Evolutionary conservation across 2,797 vertebrate genomes (phyloP).

Genomic region (Neosilurus hyrtlii): DNA sequence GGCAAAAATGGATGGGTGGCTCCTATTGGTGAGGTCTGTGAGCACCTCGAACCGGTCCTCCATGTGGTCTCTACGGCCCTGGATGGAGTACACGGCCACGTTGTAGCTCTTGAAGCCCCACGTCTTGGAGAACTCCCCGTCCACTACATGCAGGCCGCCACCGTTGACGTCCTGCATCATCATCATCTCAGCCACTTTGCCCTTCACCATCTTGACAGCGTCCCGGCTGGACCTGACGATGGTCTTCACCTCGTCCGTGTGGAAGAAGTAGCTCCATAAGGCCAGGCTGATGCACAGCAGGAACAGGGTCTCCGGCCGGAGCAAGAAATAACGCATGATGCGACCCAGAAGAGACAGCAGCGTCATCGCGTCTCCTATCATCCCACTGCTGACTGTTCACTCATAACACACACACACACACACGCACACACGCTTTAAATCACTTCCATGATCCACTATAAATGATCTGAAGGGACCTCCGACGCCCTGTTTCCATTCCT

Average conservation of each 20-base stretch:
- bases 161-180: conserved; percentile 92
- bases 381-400: conserved; percentile 59
- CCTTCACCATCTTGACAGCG: conserved; percentile 99
- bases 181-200: conserved; percentile 99
- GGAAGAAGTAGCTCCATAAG: conserved; percentile 99
- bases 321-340: conserved; percentile 99
- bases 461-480: not conserved
- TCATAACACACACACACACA: conserved; percentile 67
- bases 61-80: conserved; percentile 98
- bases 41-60: conserved; percentile 97
- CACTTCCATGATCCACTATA: not conserved
- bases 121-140: conserved; percentile 96
- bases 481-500: not conserved
- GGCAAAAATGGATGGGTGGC: conserved; percentile 94
- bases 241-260: conserved; percentile 98
- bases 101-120: conserved; percentile 97
- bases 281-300: conserved; percentile 97
- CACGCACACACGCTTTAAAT: conserved; percentile 13
- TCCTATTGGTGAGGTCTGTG: conserved; percentile 91
- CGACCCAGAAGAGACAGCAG: conserved; percentile 97
- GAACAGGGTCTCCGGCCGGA: conserved; percentile 97
- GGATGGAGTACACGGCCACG: conserved; percentile 97
- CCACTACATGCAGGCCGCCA: conserved; percentile 88
- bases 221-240: conserved; percentile 98
- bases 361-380: conserved; percentile 99